Evolutionary conservation across 2,113 vertebrate species (phyloP), one percentile per base, ranked within the genome.

Genomic region (Melospiza melodia): DNA sequence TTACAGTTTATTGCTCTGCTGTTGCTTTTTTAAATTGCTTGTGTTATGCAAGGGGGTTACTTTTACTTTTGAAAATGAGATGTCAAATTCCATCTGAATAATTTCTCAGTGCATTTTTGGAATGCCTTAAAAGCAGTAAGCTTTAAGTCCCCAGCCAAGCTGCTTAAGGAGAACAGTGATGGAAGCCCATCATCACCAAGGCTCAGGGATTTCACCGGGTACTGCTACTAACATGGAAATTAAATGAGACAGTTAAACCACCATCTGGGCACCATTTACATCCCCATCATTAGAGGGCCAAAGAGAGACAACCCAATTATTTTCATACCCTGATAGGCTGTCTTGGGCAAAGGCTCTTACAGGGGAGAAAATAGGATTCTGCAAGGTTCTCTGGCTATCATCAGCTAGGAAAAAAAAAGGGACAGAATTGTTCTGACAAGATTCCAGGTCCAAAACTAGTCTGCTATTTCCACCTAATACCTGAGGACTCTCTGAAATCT

Each of bases 161-260:
- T 81, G 91, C 71, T 92, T 95, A 80, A 85, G 66, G 57, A 95
- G 68, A 96, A 78, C 72, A 87, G 68, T 72, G 83, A 90, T 79
- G 62, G 93, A 97, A 96, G 91, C 55, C 93, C 96, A 94, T 87
- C 94, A 95, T 79, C 63, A 93, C 59, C 28, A 88, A 91, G 76
- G 85, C 94, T 89, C 12, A 4, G 93, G 83, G 79, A 90, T 97
- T 97, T 97, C 87, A 93, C 55, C 28, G n/a, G 58, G 43, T 95
- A 93, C 68, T 87, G 69, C 73, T 96, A 8, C 78, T 61, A 95
- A 93, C 80, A 39, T 72, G 58, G 74, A 96, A 97, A 92, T 78
- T 97, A 95, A 95, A 97, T 82, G 75, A 96, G 25, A 94, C 85
- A 67, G 79, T 91, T 93, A 89, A 88, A 72, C 65, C 75, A 94